These are phyloP conservation scores for Struthidea cinerea DNA, from an alignment of 2,113 vertebrate genomes.

Conservation along the genomic window DNA sequence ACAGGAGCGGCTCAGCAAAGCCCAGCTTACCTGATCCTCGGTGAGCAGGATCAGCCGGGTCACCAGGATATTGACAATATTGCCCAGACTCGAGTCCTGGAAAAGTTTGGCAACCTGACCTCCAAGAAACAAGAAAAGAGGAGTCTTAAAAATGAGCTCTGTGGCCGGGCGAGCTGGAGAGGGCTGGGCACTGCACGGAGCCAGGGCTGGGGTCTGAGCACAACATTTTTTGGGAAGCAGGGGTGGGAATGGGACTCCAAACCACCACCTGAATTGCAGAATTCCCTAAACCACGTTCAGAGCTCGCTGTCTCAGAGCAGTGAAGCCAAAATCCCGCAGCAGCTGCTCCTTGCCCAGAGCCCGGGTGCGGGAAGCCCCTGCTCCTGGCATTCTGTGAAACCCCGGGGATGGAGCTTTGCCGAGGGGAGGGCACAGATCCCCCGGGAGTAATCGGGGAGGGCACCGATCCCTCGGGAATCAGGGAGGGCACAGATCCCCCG, in stretches of 20 bases:
- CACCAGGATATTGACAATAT: conserved; percentile 94
- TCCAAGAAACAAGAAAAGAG: conserved; percentile 99
- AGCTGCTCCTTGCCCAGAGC: background rate
- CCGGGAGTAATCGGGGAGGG: accelerated
- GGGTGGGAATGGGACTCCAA: too few relatives aligned
- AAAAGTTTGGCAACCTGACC: conserved; percentile 99
- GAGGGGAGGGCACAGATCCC: background rate
- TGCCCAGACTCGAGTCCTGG: conserved; percentile 99
- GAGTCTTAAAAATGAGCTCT: conserved; percentile 89
- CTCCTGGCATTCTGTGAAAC: background rate
- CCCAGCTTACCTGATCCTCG: conserved; percentile 89
- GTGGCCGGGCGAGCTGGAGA: background rate
- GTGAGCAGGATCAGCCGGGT: conserved; percentile 95
- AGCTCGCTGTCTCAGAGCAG: accelerated
- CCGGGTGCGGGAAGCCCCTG: background rate
- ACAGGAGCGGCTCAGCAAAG: background rate
- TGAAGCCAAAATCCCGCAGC: background rate
- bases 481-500: background rate
- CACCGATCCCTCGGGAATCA: background rate
- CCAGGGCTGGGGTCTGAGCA: background rate
- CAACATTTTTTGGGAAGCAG: background rate
- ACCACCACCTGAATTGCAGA: background rate
- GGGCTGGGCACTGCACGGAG: background rate
- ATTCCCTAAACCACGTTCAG: background rate
- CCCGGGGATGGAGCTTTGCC: background rate